Evolutionary conservation across 2,888 invertebrate genomes (phyloP), one percentile per base, ranked within the genome.

Genomic region (Plebejus argus): DNA sequence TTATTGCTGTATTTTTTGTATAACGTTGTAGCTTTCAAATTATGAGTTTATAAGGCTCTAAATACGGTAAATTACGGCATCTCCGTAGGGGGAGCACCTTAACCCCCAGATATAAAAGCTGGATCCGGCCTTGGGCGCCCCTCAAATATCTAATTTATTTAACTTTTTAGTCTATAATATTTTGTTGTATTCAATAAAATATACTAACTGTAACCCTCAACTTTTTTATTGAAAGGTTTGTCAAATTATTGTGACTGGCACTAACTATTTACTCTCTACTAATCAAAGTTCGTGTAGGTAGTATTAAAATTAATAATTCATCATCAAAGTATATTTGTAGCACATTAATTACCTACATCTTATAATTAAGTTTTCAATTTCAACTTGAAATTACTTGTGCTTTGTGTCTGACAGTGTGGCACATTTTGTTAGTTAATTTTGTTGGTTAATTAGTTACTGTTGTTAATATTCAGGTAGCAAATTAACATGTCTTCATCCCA

Each of bases 291-390:
- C 66, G 15, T 28, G 15, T 28, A 35, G 35, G 35, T n/a, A 39
- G 70, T 70, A 18, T 70, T 70, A 39, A 28, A n/a, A 70, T 70
- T 70, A 70, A 70, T 70, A 70, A 70, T 70, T 35, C 39, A 35
- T 39, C 70, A 71, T 39, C 71, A 71, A 66, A 66, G 28, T 66
- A 71, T 70, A 35, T n/a, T 33, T 35, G 33, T 39, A 18, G 20
- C 71, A 71, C 28, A 39, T 28, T 23, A 74, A 28, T 74, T 74
- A 74, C 23, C 23, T 72, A 74, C 23, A 45, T 72, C 72, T 33
- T 53, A 49, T 49, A 53, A 74, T 74, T 74, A 74, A 53, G 74
- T 74, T 23, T 45, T 28, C 74, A 49, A 49, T 74, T 74, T 66
- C 23, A 74, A 49, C 23, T 74, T 74, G 49, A 18, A 74, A 74